A percentile compares a stretch with the other conserved stretches of the same genome.
Conservation (phyloP, 2,797 vertebrate genomes). For the Chiroxiphia lanceolata region DNA sequence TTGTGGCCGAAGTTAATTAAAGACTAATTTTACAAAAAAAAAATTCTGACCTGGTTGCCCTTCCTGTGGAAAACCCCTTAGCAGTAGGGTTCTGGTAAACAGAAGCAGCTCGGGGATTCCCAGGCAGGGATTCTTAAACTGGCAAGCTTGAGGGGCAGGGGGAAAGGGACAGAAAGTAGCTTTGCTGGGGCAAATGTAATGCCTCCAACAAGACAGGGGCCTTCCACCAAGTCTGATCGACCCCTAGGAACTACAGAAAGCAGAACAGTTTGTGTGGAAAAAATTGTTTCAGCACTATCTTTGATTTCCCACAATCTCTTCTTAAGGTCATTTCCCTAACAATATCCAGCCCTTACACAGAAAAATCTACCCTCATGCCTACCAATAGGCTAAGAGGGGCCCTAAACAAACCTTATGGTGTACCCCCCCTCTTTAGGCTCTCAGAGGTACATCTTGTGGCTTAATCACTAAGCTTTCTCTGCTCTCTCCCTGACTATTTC, state of each 20-base stretch:
- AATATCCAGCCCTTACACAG: not conserved
- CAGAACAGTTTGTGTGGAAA: not conserved
- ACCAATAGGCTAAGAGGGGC: not conserved
- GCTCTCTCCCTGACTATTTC: not conserved
- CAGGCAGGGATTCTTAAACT: not conserved
- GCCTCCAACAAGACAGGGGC: not conserved
- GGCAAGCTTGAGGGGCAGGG: rapidly evolving
- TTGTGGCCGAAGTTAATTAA: not conserved
- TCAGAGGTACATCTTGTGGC: not conserved
- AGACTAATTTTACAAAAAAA: not conserved
- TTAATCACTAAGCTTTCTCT: not conserved
- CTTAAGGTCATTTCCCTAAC: not conserved
- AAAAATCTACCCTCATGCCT: not conserved
- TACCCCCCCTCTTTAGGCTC: not conserved
- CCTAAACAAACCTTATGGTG: not conserved
- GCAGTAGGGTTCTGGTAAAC: not conserved
- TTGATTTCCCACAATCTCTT: not conserved
- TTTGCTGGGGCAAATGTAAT: not conserved
- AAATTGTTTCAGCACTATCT: not conserved
- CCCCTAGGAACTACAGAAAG: not conserved
- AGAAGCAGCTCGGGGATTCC: not conserved
- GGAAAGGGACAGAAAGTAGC: not conserved
- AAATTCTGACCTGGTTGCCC: not conserved
- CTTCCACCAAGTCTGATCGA: rapidly evolving
- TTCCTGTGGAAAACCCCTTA: not conserved